Base-by-base conservation (phyloP, 2,888 invertebrate genomes). In the Epiblema foenella region DNA sequence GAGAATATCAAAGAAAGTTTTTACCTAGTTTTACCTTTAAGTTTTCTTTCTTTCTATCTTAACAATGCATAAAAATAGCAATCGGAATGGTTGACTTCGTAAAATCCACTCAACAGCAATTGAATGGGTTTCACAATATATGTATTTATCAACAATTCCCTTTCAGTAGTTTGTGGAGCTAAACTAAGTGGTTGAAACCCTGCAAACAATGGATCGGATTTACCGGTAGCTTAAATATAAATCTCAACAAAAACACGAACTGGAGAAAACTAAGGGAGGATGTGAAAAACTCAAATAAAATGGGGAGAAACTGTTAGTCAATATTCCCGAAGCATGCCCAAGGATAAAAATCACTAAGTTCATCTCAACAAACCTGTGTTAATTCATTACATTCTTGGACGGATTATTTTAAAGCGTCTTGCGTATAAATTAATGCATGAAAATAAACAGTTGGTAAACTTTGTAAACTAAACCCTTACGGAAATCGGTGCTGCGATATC, bases 281-380 rank as follows among this genome's bases (percentile, higher is more conserved):
- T 71, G 56, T 37, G 66, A 71, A 67, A 65, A 71, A 71, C 62
- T 71, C 71, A 71, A 71, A 71, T 66, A 71, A 71, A 71, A 67
- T 71, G 59, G 62, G 54, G 62, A 46, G 62, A 39, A 71, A 51
- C 62, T 51, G 56, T 49, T 42, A 66, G 67, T 67, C 56, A 71
- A 71, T 59, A 71, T 67, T 57, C 56, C 15, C 66, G 56, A 62
- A 56, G 67, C 67, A 66, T 60, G 59, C 59, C 54, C 49, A 37
- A 49, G 33, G 54, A 66, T 65, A 60, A 70, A n/a, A 66, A 66
- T 60, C 60, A 56, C 54, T 56, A 54, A 52, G 66, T 66, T 66
- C 20, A n/a, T 49, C 49, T 57, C 24, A 58, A 51, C 57, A 64
- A 51, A 64, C 69, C 17, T 56, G 49, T 51, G 20, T 63, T 46